Evolutionary conservation across 2,797 vertebrate species (phyloP).

Genomic region (Danio jaintianensis): DNA sequence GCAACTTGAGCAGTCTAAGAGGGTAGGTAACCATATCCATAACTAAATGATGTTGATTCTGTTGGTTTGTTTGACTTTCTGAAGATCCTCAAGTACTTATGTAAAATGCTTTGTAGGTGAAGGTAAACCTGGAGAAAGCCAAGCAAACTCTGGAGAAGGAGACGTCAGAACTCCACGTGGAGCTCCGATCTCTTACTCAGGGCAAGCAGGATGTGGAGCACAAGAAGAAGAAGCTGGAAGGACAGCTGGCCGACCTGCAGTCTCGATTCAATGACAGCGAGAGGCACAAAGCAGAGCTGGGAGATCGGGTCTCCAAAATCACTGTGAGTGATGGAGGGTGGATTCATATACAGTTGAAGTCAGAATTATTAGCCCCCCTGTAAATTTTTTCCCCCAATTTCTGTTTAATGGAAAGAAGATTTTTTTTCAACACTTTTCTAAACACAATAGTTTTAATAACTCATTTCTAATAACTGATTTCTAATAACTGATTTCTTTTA

Average conservation of each 20-base stretch:
- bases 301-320: constrained; percentile 87
- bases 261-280: constrained; percentile 88
- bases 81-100: background rate
- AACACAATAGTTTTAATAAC: too few relatives aligned
- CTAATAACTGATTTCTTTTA: too few relatives aligned
- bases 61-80: background rate
- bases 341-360: too few relatives aligned
- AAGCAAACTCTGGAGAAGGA: constrained; percentile 95
- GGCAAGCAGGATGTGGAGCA: constrained; percentile 93
- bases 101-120: constrained; percentile 76
- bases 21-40: constrained; percentile 72
- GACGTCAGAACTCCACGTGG: constrained; percentile 80
- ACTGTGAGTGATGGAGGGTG: constrained; percentile 75
- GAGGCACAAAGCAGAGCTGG: constrained; percentile 86
- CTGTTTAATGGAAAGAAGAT: too few relatives aligned
- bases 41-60: background rate
- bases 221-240: constrained; percentile 95
- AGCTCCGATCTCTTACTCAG: constrained; percentile 85
- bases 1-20: constrained; percentile 93
- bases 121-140: constrained; percentile 89
- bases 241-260: constrained; percentile 88
- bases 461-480: too few relatives aligned
- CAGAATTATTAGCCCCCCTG: too few relatives aligned
- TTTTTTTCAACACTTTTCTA: too few relatives aligned
- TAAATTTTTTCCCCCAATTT: too few relatives aligned